Base-by-base conservation (phyloP, 2,113 vertebrate species). In the Calidris pygmaea region DNA sequence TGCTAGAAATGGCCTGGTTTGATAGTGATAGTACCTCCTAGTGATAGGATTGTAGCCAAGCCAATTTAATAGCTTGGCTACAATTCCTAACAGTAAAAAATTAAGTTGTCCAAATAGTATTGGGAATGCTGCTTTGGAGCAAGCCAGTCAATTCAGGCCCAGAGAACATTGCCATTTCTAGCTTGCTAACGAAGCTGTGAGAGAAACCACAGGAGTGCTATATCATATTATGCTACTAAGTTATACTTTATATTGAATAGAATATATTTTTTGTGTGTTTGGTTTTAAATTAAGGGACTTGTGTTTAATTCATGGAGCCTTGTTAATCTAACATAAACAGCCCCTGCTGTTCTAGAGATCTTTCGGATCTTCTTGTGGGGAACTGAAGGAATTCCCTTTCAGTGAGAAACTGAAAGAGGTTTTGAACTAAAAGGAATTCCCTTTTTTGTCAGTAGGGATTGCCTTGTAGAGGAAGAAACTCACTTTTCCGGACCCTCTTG, bases 11-110 rank as follows among this genome's bases (percentile, higher is more conserved):
- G 37, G 12, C 60, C 18, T 29, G n/a, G 23, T 63, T 87, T 92
- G n/a, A 21, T 48, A 68, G 41, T 80, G 32, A 26, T 89, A 26
- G n/a, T n/a, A n/a, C n/a, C n/a, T n/a, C n/a, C n/a, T n/a, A n/a
- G n/a, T n/a, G n/a, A n/a, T n/a, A n/a, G n/a, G n/a, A n/a, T n/a
- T n/a, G n/a, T n/a, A n/a, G n/a, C n/a, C n/a, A n/a, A n/a, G n/a
- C 45, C 45, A 89, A 50, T 47, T 87, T 89, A 80, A 76, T 50
- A 71, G 19, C 26, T 83, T 86, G 30, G 26, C 84, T 95, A 41
- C 48, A 70, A 3, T 85, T 75, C 67, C 47, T 45, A 63, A 26
- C 41, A 60, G 27, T 58, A 66, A 75, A 87, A 82, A 60, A 43
- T 17, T 6, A 45, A 45, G n/a, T 74, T 68, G 27, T 79, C 24